Percentiles rank a stretch among this genome's conserved stretches.
These are phyloP conservation scores for Eulemur albifrons DNA, from an alignment of 2,797 vertebrate genomes.

Conservation along the genomic window DNA sequence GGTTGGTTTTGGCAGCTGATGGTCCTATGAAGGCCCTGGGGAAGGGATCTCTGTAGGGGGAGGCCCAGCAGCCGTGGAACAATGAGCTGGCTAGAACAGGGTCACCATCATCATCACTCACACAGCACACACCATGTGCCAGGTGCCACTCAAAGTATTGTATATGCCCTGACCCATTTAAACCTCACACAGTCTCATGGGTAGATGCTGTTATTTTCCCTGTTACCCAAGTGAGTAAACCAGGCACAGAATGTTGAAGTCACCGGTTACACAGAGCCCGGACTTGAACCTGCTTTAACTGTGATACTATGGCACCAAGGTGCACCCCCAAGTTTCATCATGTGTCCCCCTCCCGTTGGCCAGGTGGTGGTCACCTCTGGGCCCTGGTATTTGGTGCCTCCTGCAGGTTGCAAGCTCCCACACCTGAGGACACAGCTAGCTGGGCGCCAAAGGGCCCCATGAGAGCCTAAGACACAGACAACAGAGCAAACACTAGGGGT, in stretches of 20 bases:
- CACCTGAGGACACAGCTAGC: not conserved
- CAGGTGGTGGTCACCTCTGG: not conserved
- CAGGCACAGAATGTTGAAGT: not conserved
- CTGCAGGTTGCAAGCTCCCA: not conserved
- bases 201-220: not conserved
- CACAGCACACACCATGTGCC: fast-evolving
- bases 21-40: not conserved
- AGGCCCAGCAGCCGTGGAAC: not conserved
- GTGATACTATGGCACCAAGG: not conserved
- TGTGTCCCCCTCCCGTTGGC: fast-evolving
- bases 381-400: not conserved
- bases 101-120: too few relatives aligned
- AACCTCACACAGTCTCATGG: not conserved
- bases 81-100: not conserved
- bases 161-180: not conserved
- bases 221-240: not conserved
- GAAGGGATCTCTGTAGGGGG: not conserved
- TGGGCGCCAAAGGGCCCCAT: not conserved
- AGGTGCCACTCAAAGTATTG: not conserved
- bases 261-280: not conserved
- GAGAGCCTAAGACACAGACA: not conserved
- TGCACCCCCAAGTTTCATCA: not conserved
- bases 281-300: not conserved
- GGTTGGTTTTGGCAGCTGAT: not conserved
- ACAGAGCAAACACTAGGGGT: fast-evolving